Evolutionary conservation across 2,113 vertebrate genomes (phyloP), one percentile per base, ranked within the genome.

Genomic region (Lepus americanus): DNA sequence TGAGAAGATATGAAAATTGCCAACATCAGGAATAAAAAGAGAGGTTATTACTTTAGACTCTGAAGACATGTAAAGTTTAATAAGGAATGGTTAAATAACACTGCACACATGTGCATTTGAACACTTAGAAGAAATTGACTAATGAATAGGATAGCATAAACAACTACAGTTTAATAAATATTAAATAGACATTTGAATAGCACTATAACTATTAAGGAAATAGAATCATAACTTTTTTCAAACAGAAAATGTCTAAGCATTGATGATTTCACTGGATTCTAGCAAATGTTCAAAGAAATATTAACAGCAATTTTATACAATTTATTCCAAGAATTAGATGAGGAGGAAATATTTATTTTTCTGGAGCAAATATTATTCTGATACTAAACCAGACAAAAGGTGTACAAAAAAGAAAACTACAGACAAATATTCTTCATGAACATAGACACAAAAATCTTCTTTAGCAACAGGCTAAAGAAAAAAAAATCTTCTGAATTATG

Each of bases 211-310:
- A 67, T 67, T 78, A 78, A 53, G 55, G 13, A 33, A 36, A 77
- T 51, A 23, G 19, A 88, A 76, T 77, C 36, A 19, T 63, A 10
- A n/a, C 23, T 80, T 77, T 59, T 39, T 39, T 29, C 29, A 44
- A 44, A 69, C 49, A 78, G 39, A 14, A 81, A 74, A 66, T 93
- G 23, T 36, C 25, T 39, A 81, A 72, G n/a, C n/a, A 8, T 25
- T 73, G 44, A 13, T 64, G 36, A 31, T 87, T 93, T 81, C n/a
- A n/a, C 16, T 74, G 55, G 44, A 90, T 49, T 27, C n/a, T 70
- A 44, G 19, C 14, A 72, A 87, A 67, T 49, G 22, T n/a, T 94
- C 82, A 59, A 59, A 88, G 55, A 74, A 92, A 82, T 82, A 76
- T 67, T 49, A 87, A 31, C 25, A 93, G 29, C 23, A 83, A 89